Conservation (phyloP, 2,797 vertebrate species). For the Pipistrellus kuhlii region DNA sequence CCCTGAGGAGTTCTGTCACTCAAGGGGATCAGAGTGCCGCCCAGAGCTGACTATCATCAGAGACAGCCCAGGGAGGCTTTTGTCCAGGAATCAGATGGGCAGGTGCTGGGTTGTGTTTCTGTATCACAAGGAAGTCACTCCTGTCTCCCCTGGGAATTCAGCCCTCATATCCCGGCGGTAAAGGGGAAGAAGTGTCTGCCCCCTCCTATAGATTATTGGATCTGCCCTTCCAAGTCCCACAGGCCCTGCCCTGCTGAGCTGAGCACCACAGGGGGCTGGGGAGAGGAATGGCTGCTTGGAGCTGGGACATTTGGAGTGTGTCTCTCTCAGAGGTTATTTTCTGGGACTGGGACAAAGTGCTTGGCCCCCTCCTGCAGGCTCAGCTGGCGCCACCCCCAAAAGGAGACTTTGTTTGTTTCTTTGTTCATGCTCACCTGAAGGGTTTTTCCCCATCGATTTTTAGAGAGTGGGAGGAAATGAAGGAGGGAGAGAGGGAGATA, state of each 20-base stretch:
- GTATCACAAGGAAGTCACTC: background rate
- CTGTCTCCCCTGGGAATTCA: background rate
- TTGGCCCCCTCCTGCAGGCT: background rate
- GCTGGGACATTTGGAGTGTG: background rate
- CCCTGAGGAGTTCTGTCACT: background rate
- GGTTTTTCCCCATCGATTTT: background rate
- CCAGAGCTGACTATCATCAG: background rate
- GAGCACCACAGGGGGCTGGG: accelerated
- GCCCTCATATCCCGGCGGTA: background rate
- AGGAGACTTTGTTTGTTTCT: background rate
- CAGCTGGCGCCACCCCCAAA: background rate
- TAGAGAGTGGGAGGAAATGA: too few species aligned
- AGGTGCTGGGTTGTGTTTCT: background rate
- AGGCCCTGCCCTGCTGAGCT: background rate
- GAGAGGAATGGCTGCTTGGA: background rate
- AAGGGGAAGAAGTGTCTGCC: background rate
- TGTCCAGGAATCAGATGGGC: background rate
- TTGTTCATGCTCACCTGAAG: background rate
- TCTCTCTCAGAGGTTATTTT: background rate
- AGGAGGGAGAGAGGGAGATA: background rate
- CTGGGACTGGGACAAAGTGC: background rate
- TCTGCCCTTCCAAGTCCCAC: background rate
- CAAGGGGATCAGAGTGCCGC: background rate
- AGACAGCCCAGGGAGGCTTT: background rate
- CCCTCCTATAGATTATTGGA: background rate